phyloP scores from a whole-genome alignment of 1,140 invertebrate genomes.

The Drosophila trapezifrons region DNA sequence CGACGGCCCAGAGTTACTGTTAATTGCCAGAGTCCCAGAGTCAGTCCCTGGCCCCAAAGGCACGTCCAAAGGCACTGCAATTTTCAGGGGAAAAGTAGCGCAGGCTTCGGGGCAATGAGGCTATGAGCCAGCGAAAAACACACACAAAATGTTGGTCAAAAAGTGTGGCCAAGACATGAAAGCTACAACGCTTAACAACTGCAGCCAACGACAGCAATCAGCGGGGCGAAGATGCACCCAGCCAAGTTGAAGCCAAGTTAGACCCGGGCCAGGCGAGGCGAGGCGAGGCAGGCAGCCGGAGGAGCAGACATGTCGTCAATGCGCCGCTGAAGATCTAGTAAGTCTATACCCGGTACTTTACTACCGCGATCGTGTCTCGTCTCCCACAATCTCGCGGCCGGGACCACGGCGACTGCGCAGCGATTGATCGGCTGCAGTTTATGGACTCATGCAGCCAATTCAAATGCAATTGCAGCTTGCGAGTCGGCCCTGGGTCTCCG shows the following conservation, averaged over 20 bases:
- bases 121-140: constrained; percentile 47
- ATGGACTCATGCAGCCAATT: constrained; percentile 84
- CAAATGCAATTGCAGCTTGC: constrained; percentile 79
- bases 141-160: constrained; percentile 81
- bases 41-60: constrained; percentile 31
- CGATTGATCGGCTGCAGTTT: constrained; percentile 84
- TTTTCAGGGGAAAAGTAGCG: constrained; percentile 74
- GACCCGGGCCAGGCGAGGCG: constrained; percentile 16
- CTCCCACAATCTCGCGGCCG: constrained; percentile 55
- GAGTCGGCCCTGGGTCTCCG: constrained; percentile 30
- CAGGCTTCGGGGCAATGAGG: constrained; percentile 37
- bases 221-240: constrained; percentile 43
- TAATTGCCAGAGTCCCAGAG: constrained; percentile 70
- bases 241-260: constrained; percentile 7
- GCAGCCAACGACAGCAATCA: constrained; percentile 80
- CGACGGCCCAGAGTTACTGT: constrained; percentile 63
- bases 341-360: constrained; percentile 79
- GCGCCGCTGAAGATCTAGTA: constrained; percentile 75
- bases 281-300: constrained; percentile 18
- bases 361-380: constrained; percentile 79
- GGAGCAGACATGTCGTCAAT: constrained; percentile 76
- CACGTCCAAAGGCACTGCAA: constrained; percentile 64
- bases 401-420: constrained; percentile 35
- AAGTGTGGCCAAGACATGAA: constrained; percentile 83
- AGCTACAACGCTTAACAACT: constrained; percentile 83